Evolutionary conservation across 2,888 invertebrate species (phyloP).

Genomic region (Oscheius sp.): DNA sequence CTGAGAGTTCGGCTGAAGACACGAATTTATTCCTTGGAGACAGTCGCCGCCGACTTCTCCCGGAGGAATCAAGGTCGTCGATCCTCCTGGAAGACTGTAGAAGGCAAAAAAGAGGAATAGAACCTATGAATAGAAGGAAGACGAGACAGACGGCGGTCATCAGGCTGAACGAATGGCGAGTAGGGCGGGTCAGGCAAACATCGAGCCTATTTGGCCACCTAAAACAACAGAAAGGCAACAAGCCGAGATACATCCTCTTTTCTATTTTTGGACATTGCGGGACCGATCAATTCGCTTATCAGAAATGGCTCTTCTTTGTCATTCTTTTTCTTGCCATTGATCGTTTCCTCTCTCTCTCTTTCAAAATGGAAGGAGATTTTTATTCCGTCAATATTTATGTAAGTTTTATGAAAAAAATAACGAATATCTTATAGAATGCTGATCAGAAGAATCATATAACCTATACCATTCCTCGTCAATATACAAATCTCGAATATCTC

Average conservation of each 20-base stretch:
- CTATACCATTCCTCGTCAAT: conserved; percentile 45
- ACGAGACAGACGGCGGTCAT: conserved; percentile 21
- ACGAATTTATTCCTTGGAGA: conserved; percentile 42
- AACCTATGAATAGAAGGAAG: conserved; percentile 19
- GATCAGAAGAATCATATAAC: conserved; percentile 33
- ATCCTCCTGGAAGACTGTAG: background rate
- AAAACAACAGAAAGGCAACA: conserved; percentile 34
- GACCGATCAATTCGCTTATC: too few relatives aligned
- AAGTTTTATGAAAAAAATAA: background rate
- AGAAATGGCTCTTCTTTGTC: too few relatives aligned
- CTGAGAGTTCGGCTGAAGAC: conserved; percentile 49
- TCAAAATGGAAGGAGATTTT: background rate
- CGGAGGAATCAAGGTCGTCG: background rate
- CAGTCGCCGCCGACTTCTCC: conserved; percentile 47
- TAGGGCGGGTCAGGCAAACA: conserved; percentile 29
- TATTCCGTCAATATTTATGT: conserved; percentile 11
- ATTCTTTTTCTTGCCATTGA: background rate
- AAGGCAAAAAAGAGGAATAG: background rate
- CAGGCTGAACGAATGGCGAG: conserved; percentile 16
- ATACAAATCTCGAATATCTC: conserved; percentile 45
- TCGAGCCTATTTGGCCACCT: conserved; percentile 32
- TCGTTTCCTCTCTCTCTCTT: background rate
- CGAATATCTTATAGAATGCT: conserved; percentile 31
- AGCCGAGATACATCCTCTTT: conserved; percentile 12
- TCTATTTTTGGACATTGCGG: conserved; percentile 13